Evolutionary conservation across 1,140 invertebrate species (phyloP).

Genomic region (Antheraea mylitta): DNA sequence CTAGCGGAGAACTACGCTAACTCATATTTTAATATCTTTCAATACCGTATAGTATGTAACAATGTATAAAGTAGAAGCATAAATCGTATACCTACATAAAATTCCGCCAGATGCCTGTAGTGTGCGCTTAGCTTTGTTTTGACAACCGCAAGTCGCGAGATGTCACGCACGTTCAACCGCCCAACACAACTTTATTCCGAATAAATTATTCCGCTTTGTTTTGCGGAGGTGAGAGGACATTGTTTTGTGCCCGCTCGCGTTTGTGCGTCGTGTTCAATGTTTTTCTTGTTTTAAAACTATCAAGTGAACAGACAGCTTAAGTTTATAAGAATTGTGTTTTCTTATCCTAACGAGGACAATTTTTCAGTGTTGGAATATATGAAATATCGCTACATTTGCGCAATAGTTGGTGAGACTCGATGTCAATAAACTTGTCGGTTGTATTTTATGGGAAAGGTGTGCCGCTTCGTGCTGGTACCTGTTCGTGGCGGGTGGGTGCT

Average conservation of each 20-base stretch:
- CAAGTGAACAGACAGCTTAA: slow-evolving; percentile 55
- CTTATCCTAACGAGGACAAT: slow-evolving; percentile 39
- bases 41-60: too few relatives aligned
- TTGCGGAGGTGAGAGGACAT: slow-evolving; percentile 74
- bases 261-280: slow-evolving; percentile 64
- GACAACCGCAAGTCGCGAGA: slow-evolving; percentile 38
- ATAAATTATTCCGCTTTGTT: slow-evolving; percentile 73
- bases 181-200: slow-evolving; percentile 23
- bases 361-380: slow-evolving; percentile 46
- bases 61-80: neutral
- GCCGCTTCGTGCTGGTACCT: slow-evolving; percentile 70
- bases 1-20: neutral
- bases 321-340: slow-evolving; percentile 52
- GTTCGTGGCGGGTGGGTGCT: slow-evolving; percentile 59
- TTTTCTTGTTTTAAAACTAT: slow-evolving; percentile 56
- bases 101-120: slow-evolving; percentile 25
- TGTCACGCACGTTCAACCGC: slow-evolving; percentile 49
- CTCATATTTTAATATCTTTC: neutral
- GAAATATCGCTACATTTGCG: slow-evolving; percentile 56
- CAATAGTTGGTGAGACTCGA: slow-evolving; percentile 69
- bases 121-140: slow-evolving; percentile 27
- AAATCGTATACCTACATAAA: neutral
- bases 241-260: slow-evolving; percentile 33
- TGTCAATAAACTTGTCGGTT: slow-evolving; percentile 77
- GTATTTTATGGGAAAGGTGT: slow-evolving; percentile 78